Percentiles rank a stretch among this genome's conserved stretches.
These are phyloP conservation scores for Diloba caeruleocephala DNA, from an alignment of 2,888 invertebrate species.

Conservation along the genomic window DNA sequence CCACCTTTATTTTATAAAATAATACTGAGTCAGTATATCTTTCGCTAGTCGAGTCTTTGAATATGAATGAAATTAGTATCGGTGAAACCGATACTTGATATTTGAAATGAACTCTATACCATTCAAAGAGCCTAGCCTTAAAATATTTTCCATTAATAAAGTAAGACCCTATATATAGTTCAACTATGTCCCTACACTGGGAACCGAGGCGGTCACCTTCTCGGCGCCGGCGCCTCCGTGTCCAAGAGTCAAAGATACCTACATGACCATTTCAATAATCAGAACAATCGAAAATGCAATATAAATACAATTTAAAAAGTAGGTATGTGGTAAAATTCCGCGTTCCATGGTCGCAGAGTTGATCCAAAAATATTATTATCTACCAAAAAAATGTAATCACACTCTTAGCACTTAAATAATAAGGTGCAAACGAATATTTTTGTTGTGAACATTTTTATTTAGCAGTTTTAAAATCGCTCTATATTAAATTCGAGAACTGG, in stretches of 20 bases:
- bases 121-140: too few relatives aligned
- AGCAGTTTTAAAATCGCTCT: constrained; percentile 66
- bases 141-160: too few relatives aligned
- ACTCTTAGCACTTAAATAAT: constrained; percentile 35
- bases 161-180: too few relatives aligned
- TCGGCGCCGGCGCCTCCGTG: too few relatives aligned
- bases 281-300: constrained; percentile 38
- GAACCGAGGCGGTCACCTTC: too few relatives aligned
- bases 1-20: too few relatives aligned
- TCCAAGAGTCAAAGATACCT: background rate
- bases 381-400: constrained; percentile 8
- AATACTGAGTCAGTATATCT: too few relatives aligned
- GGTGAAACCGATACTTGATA: too few relatives aligned
- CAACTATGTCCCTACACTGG: too few relatives aligned
- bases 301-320: constrained; percentile 42
- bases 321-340: constrained; percentile 48
- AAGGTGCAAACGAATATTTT: constrained; percentile 34
- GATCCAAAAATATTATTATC: constrained; percentile 7
- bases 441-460: constrained; percentile 38
- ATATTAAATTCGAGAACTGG: constrained; percentile 67
- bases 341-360: constrained; percentile 32
- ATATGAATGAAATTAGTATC: too few relatives aligned
- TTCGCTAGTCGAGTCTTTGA: too few relatives aligned
- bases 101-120: too few relatives aligned
- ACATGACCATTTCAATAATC: constrained; percentile 27